Conservation (phyloP, 1,140 invertebrate genomes). For the Oscheius sp. region DNA sequence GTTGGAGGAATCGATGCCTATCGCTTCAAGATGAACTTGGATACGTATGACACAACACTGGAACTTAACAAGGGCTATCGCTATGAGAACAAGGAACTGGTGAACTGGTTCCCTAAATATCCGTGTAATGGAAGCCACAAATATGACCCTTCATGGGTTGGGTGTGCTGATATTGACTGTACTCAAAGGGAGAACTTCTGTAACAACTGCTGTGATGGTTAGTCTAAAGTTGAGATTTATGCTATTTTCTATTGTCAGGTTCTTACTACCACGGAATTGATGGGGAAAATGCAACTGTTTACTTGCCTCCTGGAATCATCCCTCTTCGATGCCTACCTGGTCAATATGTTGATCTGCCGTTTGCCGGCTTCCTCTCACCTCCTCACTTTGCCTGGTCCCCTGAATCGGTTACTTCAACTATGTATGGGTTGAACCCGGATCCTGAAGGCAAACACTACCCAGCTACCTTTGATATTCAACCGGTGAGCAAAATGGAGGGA, state of each 20-base stretch:
- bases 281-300: slow-evolving; percentile 52
- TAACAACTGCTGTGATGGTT: slow-evolving; percentile 6
- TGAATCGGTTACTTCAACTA: not conserved
- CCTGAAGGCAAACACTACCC: not conserved
- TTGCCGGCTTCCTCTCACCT: slow-evolving; percentile 18
- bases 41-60: slow-evolving; percentile 21
- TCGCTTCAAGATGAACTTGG: slow-evolving; percentile 6
- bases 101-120: slow-evolving; percentile 30
- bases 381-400: slow-evolving; percentile 21
- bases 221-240: not conserved
- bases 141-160: not conserved
- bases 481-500: not conserved
- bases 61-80: slow-evolving; percentile 12
- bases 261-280: slow-evolving; percentile 63
- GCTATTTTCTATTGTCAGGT: slow-evolving; percentile 77
- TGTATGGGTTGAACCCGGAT: slow-evolving; percentile 61
- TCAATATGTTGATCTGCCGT: slow-evolving; percentile 66
- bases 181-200: not conserved
- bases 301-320: slow-evolving; percentile 73
- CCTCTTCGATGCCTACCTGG: slow-evolving; percentile 17
- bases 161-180: not conserved
- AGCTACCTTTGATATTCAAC: slow-evolving; percentile 1
- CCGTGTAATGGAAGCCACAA: slow-evolving; percentile 1
- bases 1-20: slow-evolving; percentile 15
- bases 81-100: slow-evolving; percentile 9